These are phyloP conservation scores for Drosophila mimetica DNA, from an alignment of 2,888 invertebrate species.

Conservation along the genomic window DNA sequence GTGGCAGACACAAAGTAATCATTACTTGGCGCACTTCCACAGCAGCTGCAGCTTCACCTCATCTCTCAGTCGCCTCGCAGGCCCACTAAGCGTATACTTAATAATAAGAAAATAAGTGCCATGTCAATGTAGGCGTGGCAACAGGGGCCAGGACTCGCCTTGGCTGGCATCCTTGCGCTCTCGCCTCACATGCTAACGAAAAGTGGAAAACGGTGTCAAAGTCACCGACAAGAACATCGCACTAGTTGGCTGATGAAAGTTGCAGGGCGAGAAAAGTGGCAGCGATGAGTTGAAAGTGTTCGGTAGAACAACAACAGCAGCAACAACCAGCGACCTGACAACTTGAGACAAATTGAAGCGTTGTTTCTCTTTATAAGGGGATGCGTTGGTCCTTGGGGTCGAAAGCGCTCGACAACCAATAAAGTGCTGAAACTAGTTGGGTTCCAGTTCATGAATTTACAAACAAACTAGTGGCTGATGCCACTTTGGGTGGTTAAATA, in stretches of 20 bases:
- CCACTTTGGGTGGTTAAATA: not conserved
- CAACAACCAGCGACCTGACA: slow-evolving; percentile 58
- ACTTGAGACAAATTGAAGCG: slow-evolving; percentile 73
- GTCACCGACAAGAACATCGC: slow-evolving; percentile 53
- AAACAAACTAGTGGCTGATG: not conserved
- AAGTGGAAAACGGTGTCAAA: slow-evolving; percentile 78
- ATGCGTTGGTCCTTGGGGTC: slow-evolving; percentile 24
- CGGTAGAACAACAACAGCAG: slow-evolving; percentile 28
- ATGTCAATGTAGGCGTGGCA: slow-evolving; percentile 57
- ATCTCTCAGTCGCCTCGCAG: slow-evolving; percentile 14
- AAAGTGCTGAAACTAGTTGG: slow-evolving; percentile 32
- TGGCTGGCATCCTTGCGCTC: not conserved
- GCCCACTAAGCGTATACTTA: slow-evolving; percentile 74
- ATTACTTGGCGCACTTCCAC: slow-evolving; percentile 65
- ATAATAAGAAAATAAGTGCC: slow-evolving; percentile 78
- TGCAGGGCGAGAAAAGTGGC: slow-evolving; percentile 22
- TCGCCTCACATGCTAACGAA: slow-evolving; percentile 56
- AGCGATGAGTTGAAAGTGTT: slow-evolving; percentile 12
- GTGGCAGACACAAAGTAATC: slow-evolving; percentile 77
- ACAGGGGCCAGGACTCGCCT: not conserved
- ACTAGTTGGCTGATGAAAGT: slow-evolving; percentile 34
- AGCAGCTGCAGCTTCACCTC: slow-evolving; percentile 16
- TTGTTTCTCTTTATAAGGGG: slow-evolving; percentile 49
- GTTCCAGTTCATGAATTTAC: slow-evolving; percentile 1
- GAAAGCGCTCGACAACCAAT: slow-evolving; percentile 20